Base-by-base conservation (phyloP, 2,113 vertebrate genomes). In the Notothenia coriiceps region DNA sequence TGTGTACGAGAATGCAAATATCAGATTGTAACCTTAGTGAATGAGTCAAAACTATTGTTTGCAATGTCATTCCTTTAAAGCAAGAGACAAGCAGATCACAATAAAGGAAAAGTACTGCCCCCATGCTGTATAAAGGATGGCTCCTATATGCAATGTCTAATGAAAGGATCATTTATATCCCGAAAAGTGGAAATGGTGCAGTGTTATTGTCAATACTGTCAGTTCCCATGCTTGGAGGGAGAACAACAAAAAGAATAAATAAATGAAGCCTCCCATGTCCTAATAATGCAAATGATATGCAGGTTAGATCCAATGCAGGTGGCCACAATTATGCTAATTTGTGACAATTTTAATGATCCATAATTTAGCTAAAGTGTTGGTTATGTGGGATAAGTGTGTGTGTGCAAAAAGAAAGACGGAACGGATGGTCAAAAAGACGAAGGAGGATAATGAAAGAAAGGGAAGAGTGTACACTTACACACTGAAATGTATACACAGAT, bases 261-360 rank as follows among this genome's bases (percentile, higher is more conserved):
- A 63, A 80, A 82, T 78, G 64, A 74, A 80, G 40, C 56, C 68
- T 77, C 49, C 22, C 47, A 33, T 66, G 46, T 89, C 87, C 88
- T 93, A 85, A 92, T 93, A 89, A 95, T 91, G 91, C 87, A 92
- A 93, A 94, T 94, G 86, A 92, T 87, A 95, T 95, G 91, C 92
- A 91, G 92, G 94, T 94, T 94, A 94, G 93, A 94, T 92, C 94
- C 86, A 88, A 84, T 92, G 93, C 96, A 97, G 96, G 92, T 96
- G 94, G 93, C 94, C 92, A 95, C 96, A 96, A 95, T 95, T 96
- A 96, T 87, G 95, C 89, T 47, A 77, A 94, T 97, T 95, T 96
- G 92, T 94, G 94, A 92, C 90, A 84, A 92, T 91, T 93, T 86
- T 91, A 95, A 94, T 93, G 93, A 94, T 95, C 93, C 92, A 71